A percentile compares a stretch with the other conserved stretches of the same genome.
Evolutionary conservation across 2,113 vertebrate species (phyloP).

Genomic region (Etheostoma cragini): DNA sequence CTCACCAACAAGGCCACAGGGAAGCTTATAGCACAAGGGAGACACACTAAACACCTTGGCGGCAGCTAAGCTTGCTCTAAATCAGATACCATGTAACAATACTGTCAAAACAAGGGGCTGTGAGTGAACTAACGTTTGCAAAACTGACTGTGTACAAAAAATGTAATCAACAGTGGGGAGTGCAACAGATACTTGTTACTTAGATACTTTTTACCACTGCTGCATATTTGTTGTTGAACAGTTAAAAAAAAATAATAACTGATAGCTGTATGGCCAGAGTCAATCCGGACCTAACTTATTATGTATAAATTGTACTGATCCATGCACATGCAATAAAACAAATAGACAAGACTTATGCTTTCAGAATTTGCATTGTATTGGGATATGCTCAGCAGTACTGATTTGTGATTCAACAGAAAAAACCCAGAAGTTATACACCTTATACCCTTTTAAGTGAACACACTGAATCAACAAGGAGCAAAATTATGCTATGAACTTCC

Average conservation of each 20-base stretch:
- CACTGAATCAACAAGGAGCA: conserved; percentile 75
- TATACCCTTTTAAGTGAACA: conserved; percentile 71
- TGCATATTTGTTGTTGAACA: not conserved
- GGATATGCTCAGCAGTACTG: conserved; percentile 82
- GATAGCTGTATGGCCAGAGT: not conserved
- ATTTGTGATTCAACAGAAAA: conserved; percentile 78
- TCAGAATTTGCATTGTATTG: conserved; percentile 81
- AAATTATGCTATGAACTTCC: conserved; percentile 71
- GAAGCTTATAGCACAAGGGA: conserved; percentile 93
- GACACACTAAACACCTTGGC: conserved; percentile 94
- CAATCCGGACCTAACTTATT: not conserved
- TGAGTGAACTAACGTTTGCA: not conserved
- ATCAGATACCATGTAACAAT: not conserved
- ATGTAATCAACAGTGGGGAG: not conserved
- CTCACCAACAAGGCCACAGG: conserved; percentile 92
- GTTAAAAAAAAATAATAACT: not conserved
- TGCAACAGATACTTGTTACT: not conserved
- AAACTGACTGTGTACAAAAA: not conserved
- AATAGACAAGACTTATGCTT: conserved; percentile 66
- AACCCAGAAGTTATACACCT: conserved; percentile 70
- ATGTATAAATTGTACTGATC: conserved; percentile 13
- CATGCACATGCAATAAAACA: conserved; percentile 72
- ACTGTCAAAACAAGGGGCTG: not conserved
- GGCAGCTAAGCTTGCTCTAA: conserved; percentile 55
- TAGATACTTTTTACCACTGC: not conserved